Conservation (phyloP, 2,888 invertebrate species). For the Mythimna ferrago region DNA sequence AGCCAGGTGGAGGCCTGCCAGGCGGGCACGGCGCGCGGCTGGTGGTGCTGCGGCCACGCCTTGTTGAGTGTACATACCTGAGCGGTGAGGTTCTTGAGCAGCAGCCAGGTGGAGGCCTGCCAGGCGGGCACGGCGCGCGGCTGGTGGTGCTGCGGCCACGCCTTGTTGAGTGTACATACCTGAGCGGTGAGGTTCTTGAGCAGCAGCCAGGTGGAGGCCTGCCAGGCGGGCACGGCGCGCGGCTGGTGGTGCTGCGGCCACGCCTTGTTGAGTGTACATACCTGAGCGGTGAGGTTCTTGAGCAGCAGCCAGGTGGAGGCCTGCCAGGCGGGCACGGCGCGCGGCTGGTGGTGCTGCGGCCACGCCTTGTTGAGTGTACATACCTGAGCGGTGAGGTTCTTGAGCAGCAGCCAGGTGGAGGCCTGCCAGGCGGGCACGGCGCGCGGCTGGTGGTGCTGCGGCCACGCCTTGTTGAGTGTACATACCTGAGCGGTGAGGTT, state of each 20-base stretch:
- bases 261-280: slow-evolving; percentile 89
- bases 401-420: slow-evolving; percentile 96
- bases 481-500: slow-evolving; percentile 98
- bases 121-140: slow-evolving; percentile 86
- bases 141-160: slow-evolving; percentile 86
- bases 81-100: slow-evolving; percentile 97
- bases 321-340: slow-evolving; percentile 89
- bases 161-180: slow-evolving; percentile 92
- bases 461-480: slow-evolving; percentile 87
- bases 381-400: slow-evolving; percentile 98
- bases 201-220: slow-evolving; percentile 95
- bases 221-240: slow-evolving; percentile 88
- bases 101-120: slow-evolving; percentile 95
- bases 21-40: slow-evolving; percentile 80
- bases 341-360: slow-evolving; percentile 84
- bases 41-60: slow-evolving; percentile 86
- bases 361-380: slow-evolving; percentile 87
- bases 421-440: slow-evolving; percentile 90
- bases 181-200: slow-evolving; percentile 98
- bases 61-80: slow-evolving; percentile 94
- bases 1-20: slow-evolving; percentile 95
- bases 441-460: slow-evolving; percentile 83
- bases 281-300: slow-evolving; percentile 98
- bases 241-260: slow-evolving; percentile 86
- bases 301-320: slow-evolving; percentile 96